Evolutionary conservation across 2,797 vertebrate species (phyloP).

Genomic region (Myotis findleyi): DNA sequence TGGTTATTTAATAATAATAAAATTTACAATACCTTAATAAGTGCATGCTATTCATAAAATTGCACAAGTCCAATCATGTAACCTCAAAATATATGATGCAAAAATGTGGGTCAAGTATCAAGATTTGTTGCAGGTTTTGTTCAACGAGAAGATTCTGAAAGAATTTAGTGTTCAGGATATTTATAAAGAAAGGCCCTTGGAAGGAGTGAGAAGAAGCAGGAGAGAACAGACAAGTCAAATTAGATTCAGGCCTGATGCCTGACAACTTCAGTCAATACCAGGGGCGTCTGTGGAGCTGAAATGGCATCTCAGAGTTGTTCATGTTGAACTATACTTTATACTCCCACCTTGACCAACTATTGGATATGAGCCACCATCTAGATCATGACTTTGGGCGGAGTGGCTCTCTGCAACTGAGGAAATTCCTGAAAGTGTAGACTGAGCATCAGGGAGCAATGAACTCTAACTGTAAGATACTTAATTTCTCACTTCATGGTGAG

Average conservation of each 20-base stretch:
- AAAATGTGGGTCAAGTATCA: background rate
- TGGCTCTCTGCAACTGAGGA: background rate
- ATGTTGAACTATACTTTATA: background rate
- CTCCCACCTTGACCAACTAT: background rate
- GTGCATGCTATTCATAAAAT: background rate
- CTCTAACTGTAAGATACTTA: background rate
- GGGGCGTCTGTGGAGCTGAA: background rate
- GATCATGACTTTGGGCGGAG: background rate
- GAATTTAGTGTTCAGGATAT: background rate
- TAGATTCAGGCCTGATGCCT: background rate
- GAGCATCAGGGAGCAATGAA: accelerated
- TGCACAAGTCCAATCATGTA: background rate
- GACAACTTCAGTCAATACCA: background rate
- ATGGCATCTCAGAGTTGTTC: background rate
- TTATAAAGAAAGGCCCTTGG: background rate
- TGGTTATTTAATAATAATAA: background rate
- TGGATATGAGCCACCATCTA: background rate
- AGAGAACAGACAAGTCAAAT: background rate
- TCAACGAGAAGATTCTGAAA: slow-evolving; percentile 7
- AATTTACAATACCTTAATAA: background rate
- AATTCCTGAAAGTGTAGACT: background rate
- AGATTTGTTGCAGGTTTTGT: background rate
- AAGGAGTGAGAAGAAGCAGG: background rate
- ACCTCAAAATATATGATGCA: background rate
- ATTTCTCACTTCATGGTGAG: background rate